Base-by-base conservation (phyloP, 1,140 invertebrate genomes). In the Nasonia vitripennis region DNA sequence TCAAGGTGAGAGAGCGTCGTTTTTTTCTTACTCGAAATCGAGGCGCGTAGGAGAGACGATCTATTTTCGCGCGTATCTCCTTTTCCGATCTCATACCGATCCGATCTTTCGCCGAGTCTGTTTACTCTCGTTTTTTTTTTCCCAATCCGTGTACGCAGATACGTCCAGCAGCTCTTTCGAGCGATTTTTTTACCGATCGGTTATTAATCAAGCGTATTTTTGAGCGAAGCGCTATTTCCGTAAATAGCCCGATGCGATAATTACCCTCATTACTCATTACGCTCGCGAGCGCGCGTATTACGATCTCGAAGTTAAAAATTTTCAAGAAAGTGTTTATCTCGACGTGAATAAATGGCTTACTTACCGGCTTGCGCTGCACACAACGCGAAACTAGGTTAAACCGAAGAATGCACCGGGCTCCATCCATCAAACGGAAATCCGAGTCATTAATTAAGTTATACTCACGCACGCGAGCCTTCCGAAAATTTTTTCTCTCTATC, bases 311-410 rank as follows among this genome's bases (percentile, higher is more conserved):
- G 34, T 48, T 11, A 31, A 23, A 78, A 78, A 78, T 27, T 48
- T 37, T 37, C 3, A 34, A 34, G 73, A 75, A 41, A 45, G 73
- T 71, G 70, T 71, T 71, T 71, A 71, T 71, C 75, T 78, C 45
- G 75, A 78, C 75, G 75, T 78, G 34, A 78, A 78, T 51, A 51
- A 51, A 78, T 78, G 45, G 20, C 75, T 41, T 41, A 23, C 75
- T 37, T 37, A 37, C 73, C 41, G 41, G 37, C 7, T 10, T 34
- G 37, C 17, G 20, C 34, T 74, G 9, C 31, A 14, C 37, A 17
- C 11, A 74, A 45, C 73, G 45, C 77, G 41, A 20, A 78, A 78
- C 75, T 78, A 55, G 75, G 75, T 78, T 78, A 45, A 80, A 31
- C 27, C 51, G 20, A 68, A 20, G 37, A 78, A 78, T 78, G 77